Evolutionary conservation across 2,797 vertebrate genomes (phyloP), one percentile per base, ranked within the genome.

Genomic region (Limnodromus scolopaceus): DNA sequence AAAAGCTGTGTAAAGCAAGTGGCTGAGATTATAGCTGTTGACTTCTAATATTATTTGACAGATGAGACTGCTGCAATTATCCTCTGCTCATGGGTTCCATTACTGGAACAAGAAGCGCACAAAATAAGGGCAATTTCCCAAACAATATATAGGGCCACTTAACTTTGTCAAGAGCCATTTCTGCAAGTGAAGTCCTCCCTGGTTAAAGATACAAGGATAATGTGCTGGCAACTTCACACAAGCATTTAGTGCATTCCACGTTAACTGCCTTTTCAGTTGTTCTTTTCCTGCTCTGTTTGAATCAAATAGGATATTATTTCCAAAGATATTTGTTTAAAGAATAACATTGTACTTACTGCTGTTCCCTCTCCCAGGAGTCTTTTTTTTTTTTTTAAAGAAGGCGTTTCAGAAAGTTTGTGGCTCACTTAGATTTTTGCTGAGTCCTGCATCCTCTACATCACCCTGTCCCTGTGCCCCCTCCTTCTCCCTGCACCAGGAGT

Each of bases 11-110:
- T 94, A 98, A 98, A 98, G 98, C 98, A 98, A 99, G 98, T 98
- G 98, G 98, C 98, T 98, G 98, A 99, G 99, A 99, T 99, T 99
- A 99, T 98, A 99, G 98, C 98, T 99, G 98, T 99, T 99, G 98
- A 98, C 98, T 98, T 98, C 98, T 98, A 99, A 99, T 99, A 99
- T 99, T 98, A 99, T 99, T 99, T 98, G 98, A 98, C 98, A 98
- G 98, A 99, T 98, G 98, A 98, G 98, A 98, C 98, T 97, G 97
- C 98, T 98, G 98, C 99, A 99, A 99, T 99, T 99, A 99, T 99
- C 98, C 97, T 98, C 99, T 98, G 99, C 98, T 98, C 98, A 97
- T 98, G 98, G 98, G 98, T 99, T 98, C 99, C 98, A 99, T 99
- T 99, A 99, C 98, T 95, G 97, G 98, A 98, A 99, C 98, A 99